Percentiles rank a stretch among this genome's conserved stretches.
Evolutionary conservation across 2,888 invertebrate genomes (phyloP).

Genomic region (Salticus scenicus): DNA sequence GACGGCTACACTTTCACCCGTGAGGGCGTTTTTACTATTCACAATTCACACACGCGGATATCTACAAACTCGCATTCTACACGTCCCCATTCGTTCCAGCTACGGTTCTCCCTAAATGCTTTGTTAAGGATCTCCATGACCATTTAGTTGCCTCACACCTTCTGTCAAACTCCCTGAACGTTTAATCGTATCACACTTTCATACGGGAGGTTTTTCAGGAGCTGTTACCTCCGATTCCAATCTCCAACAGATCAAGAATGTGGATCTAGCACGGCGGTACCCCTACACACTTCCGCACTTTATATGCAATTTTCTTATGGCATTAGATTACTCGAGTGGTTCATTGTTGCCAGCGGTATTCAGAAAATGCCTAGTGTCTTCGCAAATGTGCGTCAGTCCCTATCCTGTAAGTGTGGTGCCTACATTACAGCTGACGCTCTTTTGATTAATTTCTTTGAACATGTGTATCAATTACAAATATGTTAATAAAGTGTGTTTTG

Average conservation of each 20-base stretch:
- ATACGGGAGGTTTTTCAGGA: constrained; percentile 3
- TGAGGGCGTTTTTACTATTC: not conserved
- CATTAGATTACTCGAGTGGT: no score
- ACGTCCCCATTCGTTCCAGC: no score
- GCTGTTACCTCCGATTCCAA: not conserved
- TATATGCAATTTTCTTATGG: no score
- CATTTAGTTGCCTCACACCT: constrained; percentile 7
- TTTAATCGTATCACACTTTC: constrained; percentile 3
- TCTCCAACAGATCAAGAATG: no score
- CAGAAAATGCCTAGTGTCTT: not conserved
- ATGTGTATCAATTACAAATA: not conserved
- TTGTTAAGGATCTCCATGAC: not conserved
- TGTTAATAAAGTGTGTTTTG: not conserved
- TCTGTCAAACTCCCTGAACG: constrained; percentile 9
- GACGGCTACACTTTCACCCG: not conserved
- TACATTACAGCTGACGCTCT: not conserved
- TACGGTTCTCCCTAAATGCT: not conserved
- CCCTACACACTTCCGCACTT: no score
- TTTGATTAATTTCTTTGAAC: not conserved
- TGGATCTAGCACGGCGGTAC: no score
- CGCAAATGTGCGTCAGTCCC: not conserved
- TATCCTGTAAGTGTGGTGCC: not conserved
- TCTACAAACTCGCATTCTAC: not conserved
- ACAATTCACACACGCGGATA: not conserved
- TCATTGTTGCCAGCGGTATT: not conserved